phyloP scores from a whole-genome alignment of 2,113 vertebrate genomes.

The Platysteira castanea region DNA sequence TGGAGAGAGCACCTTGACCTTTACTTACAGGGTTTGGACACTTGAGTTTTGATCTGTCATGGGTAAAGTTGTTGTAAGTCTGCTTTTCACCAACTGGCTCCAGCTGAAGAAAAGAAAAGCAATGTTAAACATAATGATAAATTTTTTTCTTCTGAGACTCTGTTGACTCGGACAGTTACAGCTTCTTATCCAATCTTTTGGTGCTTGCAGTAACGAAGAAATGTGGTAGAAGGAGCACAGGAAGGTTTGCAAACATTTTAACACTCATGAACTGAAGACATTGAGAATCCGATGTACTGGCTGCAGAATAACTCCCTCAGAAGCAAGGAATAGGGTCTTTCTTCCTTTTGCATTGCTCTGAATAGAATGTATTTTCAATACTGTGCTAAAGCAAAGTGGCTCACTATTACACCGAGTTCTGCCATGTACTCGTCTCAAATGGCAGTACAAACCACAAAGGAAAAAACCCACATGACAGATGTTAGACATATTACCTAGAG shows the following conservation, averaged over 20 bases:
- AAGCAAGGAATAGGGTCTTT: background rate
- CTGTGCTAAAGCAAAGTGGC: background rate
- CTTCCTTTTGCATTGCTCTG: background rate
- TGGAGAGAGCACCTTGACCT: background rate
- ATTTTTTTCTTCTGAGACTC: background rate
- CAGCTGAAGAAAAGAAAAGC: conserved; percentile 73
- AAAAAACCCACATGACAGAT: background rate
- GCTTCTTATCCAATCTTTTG: background rate
- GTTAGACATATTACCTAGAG: background rate
- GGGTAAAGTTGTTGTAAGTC: conserved; percentile 83
- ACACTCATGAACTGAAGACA: background rate
- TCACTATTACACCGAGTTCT: background rate
- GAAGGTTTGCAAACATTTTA: background rate
- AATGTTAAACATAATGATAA: background rate
- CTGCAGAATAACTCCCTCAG: background rate
- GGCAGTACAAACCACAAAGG: background rate
- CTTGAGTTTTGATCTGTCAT: conserved; percentile 77
- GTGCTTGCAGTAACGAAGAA: background rate
- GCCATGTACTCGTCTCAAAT: background rate
- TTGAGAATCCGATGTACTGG: background rate
- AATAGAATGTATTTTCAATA: background rate
- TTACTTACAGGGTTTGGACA: conserved; percentile 85
- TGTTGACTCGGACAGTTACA: background rate
- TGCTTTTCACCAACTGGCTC: conserved; percentile 86
- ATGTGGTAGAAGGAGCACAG: background rate